These are phyloP conservation scores for Polypterus bichir DNA, from an alignment of 2,113 vertebrate species.

Conservation along the genomic window DNA sequence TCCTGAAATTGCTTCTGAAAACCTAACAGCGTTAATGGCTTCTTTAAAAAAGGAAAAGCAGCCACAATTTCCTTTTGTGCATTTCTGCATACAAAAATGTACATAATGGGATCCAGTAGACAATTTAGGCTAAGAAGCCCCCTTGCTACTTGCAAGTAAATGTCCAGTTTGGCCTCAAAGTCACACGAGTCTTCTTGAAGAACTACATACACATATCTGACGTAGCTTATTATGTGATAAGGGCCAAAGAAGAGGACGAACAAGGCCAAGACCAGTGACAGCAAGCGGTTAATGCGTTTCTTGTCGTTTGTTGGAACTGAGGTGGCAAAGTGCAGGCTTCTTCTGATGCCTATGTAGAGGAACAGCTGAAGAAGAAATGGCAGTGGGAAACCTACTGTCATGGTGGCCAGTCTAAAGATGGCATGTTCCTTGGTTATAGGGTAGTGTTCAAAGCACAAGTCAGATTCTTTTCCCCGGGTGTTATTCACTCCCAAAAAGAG, in stretches of 20 bases:
- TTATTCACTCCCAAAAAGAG: not conserved
- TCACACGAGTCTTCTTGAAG: not conserved
- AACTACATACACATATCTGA: not conserved
- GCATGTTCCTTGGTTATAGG: not conserved
- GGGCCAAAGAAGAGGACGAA: conserved; percentile 9
- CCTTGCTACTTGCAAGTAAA: not conserved
- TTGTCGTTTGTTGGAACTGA: conserved; percentile 10
- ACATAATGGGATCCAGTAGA: conserved; percentile 17
- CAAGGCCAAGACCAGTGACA: conserved; percentile 17
- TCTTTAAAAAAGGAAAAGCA: not conserved
- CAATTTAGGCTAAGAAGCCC: conserved; percentile 8
- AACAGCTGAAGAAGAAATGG: conserved; percentile 15
- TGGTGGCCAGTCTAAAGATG: not conserved
- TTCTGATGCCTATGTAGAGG: conserved; percentile 10
- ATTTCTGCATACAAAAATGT: conserved; percentile 19
- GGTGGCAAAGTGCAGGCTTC: conserved; percentile 9
- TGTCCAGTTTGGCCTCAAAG: not conserved
- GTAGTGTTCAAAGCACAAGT: not conserved
- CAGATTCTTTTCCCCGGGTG: not conserved
- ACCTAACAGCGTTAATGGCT: too few species aligned
- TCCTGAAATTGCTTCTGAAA: too few species aligned
- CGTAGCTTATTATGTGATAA: not conserved
- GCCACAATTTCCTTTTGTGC: conserved; percentile 6
- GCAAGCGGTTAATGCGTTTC: conserved; percentile 8
- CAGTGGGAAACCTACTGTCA: conserved; percentile 2